A percentile compares a stretch with the other conserved stretches of the same genome.
phyloP scores from a whole-genome alignment of 2,888 invertebrate genomes.

The Thelaira solivaga region DNA sequence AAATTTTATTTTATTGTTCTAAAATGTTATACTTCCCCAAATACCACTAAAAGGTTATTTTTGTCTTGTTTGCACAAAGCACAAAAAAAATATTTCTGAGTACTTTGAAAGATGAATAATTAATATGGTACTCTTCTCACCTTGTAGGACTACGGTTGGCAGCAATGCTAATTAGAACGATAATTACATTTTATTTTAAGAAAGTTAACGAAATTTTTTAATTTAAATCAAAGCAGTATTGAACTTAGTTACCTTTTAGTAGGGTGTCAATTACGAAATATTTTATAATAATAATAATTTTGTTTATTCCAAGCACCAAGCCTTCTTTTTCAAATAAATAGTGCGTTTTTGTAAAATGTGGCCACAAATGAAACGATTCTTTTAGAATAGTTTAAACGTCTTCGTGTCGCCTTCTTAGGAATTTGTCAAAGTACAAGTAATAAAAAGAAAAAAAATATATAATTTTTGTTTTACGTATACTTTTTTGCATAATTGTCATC shows the following conservation, averaged over 20 bases:
- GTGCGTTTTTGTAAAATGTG: constrained; percentile 37
- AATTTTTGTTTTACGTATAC: constrained; percentile 25
- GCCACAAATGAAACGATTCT: constrained; percentile 32
- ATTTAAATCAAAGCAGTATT: too few relatives aligned
- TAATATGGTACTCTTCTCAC: too few relatives aligned
- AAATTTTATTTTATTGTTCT: too few relatives aligned
- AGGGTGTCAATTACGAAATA: background rate
- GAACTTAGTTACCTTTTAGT: background rate
- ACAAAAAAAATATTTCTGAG: too few relatives aligned
- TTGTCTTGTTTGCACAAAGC: too few relatives aligned
- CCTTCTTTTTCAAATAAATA: constrained; percentile 28
- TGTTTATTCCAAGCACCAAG: constrained; percentile 32
- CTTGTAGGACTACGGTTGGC: too few relatives aligned
- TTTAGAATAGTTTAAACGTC: constrained; percentile 56
- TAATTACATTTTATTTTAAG: too few relatives aligned
- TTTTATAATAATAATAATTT: background rate
- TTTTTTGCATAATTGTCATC: constrained; percentile 56
- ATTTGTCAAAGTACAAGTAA: constrained; percentile 44
- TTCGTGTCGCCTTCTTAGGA: constrained; percentile 62
- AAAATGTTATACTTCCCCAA: too few relatives aligned
- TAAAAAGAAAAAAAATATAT: background rate
- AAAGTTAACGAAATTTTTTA: too few relatives aligned
- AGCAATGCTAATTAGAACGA: too few relatives aligned
- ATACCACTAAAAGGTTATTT: too few relatives aligned
- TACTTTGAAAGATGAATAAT: too few relatives aligned